phyloP scores from a whole-genome alignment of 2,797 vertebrate genomes.

The Eurystomus glaucurus region DNA sequence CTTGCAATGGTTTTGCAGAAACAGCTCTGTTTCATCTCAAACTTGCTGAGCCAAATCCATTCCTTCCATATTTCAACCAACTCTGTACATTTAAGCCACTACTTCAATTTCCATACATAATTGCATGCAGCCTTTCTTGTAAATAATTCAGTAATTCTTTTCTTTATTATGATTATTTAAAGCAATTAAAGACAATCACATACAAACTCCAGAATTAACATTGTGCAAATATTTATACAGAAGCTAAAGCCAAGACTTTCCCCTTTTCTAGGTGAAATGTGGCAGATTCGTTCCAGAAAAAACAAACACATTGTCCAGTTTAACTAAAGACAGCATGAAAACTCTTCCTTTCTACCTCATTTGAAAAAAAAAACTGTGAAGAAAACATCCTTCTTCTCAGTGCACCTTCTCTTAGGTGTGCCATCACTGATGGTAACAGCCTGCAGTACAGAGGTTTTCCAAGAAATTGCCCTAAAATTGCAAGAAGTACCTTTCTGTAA shows the following conservation, averaged over 20 bases:
- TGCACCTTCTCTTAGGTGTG: background rate
- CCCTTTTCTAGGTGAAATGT: background rate
- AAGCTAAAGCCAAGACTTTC: background rate
- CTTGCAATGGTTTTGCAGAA: background rate
- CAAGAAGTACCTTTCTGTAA: background rate
- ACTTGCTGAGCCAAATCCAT: conserved; percentile 23
- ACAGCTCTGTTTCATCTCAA: conserved; percentile 11
- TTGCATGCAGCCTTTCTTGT: background rate
- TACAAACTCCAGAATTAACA: background rate
- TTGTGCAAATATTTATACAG: conserved; percentile 40
- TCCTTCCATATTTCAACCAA: background rate
- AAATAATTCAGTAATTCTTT: background rate
- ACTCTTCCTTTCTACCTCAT: background rate
- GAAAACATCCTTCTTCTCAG: background rate
- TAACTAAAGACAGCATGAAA: background rate
- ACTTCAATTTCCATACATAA: background rate
- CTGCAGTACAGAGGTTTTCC: background rate
- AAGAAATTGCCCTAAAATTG: background rate
- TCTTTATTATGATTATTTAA: conserved; percentile 17
- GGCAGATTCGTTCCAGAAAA: background rate
- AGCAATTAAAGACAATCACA: conserved; percentile 3
- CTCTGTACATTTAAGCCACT: background rate
- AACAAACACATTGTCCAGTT: background rate
- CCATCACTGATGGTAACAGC: background rate
- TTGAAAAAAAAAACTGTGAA: background rate